phyloP scores from a whole-genome alignment of 2,113 vertebrate genomes.

The Pedionomus torquatus region DNA sequence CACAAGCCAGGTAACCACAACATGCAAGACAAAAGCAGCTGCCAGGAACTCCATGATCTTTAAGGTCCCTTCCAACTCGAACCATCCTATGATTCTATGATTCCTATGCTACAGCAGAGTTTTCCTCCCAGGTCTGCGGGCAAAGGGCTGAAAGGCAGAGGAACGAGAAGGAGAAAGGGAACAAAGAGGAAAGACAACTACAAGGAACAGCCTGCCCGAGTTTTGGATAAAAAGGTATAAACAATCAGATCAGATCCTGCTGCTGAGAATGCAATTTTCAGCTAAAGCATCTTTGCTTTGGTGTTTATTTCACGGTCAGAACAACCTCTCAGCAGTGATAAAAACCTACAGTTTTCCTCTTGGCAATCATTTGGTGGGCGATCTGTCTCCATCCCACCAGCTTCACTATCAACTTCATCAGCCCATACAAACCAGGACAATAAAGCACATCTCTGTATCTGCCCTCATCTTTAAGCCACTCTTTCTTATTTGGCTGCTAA shows the following conservation, averaged over 20 bases:
- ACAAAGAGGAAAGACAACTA: background rate
- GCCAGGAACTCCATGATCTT: too few species aligned
- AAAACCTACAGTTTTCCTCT: background rate
- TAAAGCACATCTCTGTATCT: background rate
- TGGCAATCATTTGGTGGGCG: background rate
- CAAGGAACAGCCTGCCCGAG: background rate
- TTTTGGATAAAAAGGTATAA: background rate
- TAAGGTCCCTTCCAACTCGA: too few species aligned
- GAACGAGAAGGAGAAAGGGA: fast-evolving
- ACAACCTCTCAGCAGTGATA: background rate
- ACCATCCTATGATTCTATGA: too few species aligned
- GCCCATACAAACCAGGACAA: background rate
- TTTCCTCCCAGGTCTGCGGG: background rate
- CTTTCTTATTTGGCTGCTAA: background rate
- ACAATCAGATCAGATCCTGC: background rate
- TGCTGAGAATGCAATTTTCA: background rate
- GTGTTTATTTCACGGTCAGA: background rate
- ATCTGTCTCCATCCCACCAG: background rate
- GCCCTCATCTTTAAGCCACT: background rate
- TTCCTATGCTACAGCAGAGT: background rate
- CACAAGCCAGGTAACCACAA: background rate
- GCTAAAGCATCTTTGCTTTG: background rate
- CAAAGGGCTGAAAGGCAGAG: background rate
- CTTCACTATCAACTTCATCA: background rate
- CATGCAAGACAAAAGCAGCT: background rate